Percentiles rank a stretch among this genome's conserved stretches.
Conservation (phyloP, 2,797 vertebrate genomes). For the Gobionotothen gibberifrons region DNA sequence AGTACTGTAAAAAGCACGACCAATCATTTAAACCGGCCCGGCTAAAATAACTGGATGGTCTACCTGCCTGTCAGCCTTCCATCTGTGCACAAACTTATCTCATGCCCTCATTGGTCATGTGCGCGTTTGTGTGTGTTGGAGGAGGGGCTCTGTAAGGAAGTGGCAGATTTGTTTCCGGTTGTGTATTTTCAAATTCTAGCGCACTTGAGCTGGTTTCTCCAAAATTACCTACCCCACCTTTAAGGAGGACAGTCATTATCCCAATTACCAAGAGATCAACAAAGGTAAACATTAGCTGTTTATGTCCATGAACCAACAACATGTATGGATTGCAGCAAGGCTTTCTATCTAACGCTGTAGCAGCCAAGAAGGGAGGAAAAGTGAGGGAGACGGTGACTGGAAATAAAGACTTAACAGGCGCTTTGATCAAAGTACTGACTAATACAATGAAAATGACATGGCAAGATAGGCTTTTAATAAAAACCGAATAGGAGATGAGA, state of each 20-base stretch:
- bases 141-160: too few relatives aligned
- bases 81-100: too few relatives aligned
- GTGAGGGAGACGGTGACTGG: constrained; percentile 2
- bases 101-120: too few relatives aligned
- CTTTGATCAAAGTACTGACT: constrained; percentile 39
- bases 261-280: background rate
- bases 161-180: too few relatives aligned
- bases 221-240: too few relatives aligned
- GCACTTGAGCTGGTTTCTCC: too few relatives aligned
- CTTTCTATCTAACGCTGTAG: background rate
- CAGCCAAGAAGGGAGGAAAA: background rate
- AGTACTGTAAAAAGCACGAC: too few relatives aligned
- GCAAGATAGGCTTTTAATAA: constrained; percentile 31
- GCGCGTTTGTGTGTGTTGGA: too few relatives aligned
- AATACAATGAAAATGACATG: constrained; percentile 24
- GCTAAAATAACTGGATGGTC: too few relatives aligned
- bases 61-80: too few relatives aligned
- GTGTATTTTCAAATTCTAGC: too few relatives aligned
- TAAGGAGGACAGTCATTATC: constrained; percentile 2
- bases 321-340: background rate
- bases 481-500: constrained; percentile 32
- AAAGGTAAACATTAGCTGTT: background rate
- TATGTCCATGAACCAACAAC: background rate
- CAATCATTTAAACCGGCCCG: too few relatives aligned
- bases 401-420: constrained; percentile 9